Base-by-base conservation (phyloP, 2,888 invertebrate species). In the Gymnoscelis rufifasciata region DNA sequence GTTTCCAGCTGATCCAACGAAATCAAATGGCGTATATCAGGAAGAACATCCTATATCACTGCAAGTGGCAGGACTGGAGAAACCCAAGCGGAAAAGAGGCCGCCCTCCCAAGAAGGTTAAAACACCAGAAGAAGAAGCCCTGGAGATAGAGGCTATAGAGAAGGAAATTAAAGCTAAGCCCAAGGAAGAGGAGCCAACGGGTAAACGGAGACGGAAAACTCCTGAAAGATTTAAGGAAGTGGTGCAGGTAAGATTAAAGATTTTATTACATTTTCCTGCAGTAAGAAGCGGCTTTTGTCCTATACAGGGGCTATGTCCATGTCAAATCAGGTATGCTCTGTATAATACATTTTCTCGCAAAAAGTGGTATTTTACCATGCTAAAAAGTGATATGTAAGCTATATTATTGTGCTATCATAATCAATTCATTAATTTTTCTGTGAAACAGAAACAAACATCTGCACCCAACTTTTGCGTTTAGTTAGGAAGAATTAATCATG, bases 31-130 rank as follows among this genome's bases (percentile, higher is more conserved):
- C 1, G 75, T 92, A 31, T 93, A 92, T 71, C 87, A 91, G 47
- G 79, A 89, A 0, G 92, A 93, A 19, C 93, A 93, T 66, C 90
- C 91, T 12, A 84, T 93, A 55, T 78, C 91, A 1, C 74, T 93
- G 11, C 89, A 90, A 80, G 90, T 91, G 54, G 90, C 91, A 47
- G 93, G 92, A 1, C 68, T 93, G 13, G 91, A 90, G 23, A 92
- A 90, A 57, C 93, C 93, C 0, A 91, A 90, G 64, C 82, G 91
- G 42, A 94, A 93, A 73, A 81, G 93, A 19, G 94, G 94, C 5
- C 83, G 94, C 30, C 94, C 94, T 7, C 91, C 92, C 0, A 93
- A 93, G 75, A 84, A 79, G 54, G 70, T 54, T 50, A 83, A 84
- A 52, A 62, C 82, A 0, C 73, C 77, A 0, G 86, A 88, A 33